Percentiles rank a stretch among this genome's conserved stretches.
Conservation (phyloP, 2,797 vertebrate genomes). For the Chrysolophus pictus region DNA sequence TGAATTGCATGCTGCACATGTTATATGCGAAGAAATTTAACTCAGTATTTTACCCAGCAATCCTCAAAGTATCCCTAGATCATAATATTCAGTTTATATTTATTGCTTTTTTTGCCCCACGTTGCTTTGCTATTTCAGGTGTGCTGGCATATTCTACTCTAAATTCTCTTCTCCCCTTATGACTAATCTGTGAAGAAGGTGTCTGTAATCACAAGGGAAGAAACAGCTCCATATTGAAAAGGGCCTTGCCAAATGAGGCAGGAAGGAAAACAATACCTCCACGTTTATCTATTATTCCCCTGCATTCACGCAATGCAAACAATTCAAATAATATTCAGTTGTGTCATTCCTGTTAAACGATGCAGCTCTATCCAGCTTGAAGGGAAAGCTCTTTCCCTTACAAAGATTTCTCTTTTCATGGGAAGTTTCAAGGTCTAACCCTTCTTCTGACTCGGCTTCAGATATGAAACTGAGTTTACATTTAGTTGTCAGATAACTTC, state of each 20-base stretch:
- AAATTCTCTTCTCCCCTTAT: constrained; percentile 3
- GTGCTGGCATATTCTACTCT: background rate
- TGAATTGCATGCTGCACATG: background rate
- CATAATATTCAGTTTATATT: background rate
- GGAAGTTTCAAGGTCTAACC: background rate
- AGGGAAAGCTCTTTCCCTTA: background rate
- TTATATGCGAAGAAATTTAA: background rate
- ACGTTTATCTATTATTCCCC: constrained; percentile 23
- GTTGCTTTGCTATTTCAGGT: constrained; percentile 60
- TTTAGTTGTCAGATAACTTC: background rate
- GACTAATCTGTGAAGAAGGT: constrained; percentile 52
- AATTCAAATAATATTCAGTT: background rate
- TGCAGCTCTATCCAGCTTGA: background rate
- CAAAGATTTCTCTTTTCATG: background rate
- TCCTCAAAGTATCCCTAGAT: background rate
- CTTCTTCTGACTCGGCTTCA: background rate
- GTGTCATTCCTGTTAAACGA: background rate
- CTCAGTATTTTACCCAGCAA: background rate
- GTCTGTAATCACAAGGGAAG: constrained; percentile 3
- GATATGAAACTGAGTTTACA: background rate
- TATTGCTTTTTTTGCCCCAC: background rate
- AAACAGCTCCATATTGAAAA: background rate
- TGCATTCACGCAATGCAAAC: constrained; percentile 10
- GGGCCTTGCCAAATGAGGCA: constrained; percentile 10
- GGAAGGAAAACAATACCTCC: constrained; percentile 38